These are phyloP conservation scores for Caenorhabditis doughertyi DNA, from an alignment of 2,888 invertebrate genomes.

Conservation along the genomic window DNA sequence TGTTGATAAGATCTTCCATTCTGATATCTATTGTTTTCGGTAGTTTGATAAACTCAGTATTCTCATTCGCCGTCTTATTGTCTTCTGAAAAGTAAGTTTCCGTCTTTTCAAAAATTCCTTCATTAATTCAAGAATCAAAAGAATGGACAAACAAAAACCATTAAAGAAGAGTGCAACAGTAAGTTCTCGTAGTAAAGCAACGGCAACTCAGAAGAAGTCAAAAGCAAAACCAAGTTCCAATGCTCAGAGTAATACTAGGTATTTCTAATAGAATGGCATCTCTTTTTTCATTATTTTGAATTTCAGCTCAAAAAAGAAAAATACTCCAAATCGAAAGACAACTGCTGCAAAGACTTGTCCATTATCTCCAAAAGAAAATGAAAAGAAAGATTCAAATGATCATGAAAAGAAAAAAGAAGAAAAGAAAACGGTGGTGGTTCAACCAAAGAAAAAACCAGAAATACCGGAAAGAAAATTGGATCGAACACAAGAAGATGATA, in stretches of 20 bases:
- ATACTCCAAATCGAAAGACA: neutral
- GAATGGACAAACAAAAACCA: constrained; percentile 43
- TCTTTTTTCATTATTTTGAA: neutral
- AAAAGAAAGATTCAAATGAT: constrained; percentile 2
- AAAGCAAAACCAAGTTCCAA: constrained; percentile 8
- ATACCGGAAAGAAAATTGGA: constrained; percentile 32
- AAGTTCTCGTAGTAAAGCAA: constrained; percentile 12
- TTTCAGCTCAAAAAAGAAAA: constrained; percentile 21
- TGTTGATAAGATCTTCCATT: too few relatives aligned
- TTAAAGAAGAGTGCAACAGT: constrained; percentile 21
- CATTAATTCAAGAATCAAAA: constrained; percentile 33
- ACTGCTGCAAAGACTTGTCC: neutral
- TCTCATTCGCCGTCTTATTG: neutral
- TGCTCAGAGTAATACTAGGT: neutral
- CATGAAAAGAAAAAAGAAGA: constrained; percentile 21
- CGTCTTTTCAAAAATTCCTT: neutral
- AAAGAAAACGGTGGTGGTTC: constrained; percentile 17
- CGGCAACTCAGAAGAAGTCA: constrained; percentile 3
- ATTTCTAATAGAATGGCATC: neutral
- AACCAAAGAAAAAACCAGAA: constrained; percentile 2
- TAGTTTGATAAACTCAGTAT: constrained; percentile 20
- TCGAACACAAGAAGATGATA: constrained; percentile 19
- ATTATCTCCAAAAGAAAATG: neutral
- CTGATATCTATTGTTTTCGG: too few relatives aligned
- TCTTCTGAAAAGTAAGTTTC: neutral